Evolutionary conservation across 1,140 invertebrate species (phyloP).

Genomic region (Leptopilina clavipes): DNA sequence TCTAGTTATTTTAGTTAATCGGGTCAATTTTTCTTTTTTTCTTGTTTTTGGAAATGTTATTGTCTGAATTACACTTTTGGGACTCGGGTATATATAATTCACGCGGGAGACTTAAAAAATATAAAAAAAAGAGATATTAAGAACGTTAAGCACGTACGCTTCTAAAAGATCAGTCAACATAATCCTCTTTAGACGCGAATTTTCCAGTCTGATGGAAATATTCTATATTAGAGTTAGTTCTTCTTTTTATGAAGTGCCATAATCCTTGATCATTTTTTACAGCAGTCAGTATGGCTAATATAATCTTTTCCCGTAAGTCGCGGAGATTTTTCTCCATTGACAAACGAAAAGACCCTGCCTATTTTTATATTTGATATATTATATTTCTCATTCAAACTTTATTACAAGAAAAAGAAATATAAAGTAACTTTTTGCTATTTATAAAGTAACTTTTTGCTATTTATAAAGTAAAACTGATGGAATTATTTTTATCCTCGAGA

Average conservation of each 20-base stretch:
- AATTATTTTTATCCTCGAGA: too few species aligned
- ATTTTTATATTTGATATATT: neutral
- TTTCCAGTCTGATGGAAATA: conserved; percentile 11
- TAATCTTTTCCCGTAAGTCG: neutral
- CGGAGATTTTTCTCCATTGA: neutral
- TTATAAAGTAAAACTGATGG: too few species aligned
- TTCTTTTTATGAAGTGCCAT: neutral
- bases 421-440: too few species aligned
- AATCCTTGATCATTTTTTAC: conserved; percentile 4
- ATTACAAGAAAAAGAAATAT: too few species aligned
- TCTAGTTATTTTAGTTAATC: too few species aligned
- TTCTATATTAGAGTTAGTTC: neutral
- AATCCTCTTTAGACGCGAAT: conserved; percentile 11
- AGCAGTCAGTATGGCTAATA: neutral
- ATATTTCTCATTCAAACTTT: too few species aligned
- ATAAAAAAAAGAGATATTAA: neutral
- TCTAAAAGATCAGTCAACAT: conserved; percentile 24
- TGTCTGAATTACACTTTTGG: neutral
- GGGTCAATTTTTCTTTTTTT: too few species aligned
- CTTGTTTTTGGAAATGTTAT: neutral
- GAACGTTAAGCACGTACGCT: conserved; percentile 2
- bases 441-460: too few species aligned
- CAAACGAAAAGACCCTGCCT: neutral
- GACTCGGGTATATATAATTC: neutral
- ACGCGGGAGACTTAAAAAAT: neutral